A percentile compares a stretch with the other conserved stretches of the same genome.
phyloP scores from a whole-genome alignment of 1,140 invertebrate species.

The Trypoxylus dichotomus region DNA sequence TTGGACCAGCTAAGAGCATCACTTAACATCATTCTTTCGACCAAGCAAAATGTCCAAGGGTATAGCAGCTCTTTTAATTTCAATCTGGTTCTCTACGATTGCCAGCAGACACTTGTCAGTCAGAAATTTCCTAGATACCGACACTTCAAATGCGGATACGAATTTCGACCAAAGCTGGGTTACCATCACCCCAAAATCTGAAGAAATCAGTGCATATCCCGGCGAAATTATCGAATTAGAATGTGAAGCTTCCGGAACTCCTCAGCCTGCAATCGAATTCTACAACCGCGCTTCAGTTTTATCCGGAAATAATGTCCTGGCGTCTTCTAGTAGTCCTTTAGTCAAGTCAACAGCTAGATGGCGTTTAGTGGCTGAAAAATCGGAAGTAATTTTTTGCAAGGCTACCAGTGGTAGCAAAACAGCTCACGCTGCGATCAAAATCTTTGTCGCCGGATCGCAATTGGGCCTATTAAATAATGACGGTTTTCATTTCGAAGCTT shows the following conservation, averaged over 20 bases:
- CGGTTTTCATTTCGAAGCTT: background rate
- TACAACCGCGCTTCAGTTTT: background rate
- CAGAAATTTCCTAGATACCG: background rate
- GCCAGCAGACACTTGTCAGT: too few species aligned
- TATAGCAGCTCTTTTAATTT: background rate
- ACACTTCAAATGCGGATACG: background rate
- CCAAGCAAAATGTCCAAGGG: background rate
- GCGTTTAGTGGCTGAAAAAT: background rate
- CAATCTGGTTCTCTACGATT: background rate
- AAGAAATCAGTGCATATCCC: background rate
- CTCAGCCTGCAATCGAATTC: background rate
- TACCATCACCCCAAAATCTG: background rate
- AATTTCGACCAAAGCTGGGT: background rate
- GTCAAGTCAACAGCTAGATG: background rate
- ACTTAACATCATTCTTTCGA: background rate
- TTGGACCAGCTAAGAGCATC: background rate
- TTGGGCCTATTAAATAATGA: background rate
- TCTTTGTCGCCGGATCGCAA: background rate
- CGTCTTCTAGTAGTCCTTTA: background rate
- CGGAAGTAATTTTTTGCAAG: background rate
- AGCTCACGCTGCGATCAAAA: background rate
- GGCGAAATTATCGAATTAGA: background rate
- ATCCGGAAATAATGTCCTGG: background rate
- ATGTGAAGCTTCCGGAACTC: conserved; percentile 1
- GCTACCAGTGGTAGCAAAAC: background rate